Base-by-base conservation (phyloP, 2,797 vertebrate genomes). In the Hoplostethus mediterraneus region DNA sequence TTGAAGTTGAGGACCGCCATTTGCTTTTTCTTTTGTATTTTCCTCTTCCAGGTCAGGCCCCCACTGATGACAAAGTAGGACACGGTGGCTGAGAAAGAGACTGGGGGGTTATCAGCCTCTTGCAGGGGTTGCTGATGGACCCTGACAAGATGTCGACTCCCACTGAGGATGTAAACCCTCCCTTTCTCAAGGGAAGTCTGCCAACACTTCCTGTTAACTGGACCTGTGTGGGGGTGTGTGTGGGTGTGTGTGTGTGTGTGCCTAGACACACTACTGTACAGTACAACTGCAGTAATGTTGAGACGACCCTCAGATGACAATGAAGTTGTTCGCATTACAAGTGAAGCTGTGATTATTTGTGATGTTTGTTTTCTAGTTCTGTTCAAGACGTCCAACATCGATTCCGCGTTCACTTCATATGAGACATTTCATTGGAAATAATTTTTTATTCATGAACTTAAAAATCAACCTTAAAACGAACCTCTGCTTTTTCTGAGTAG, bases 71-170 rank as follows among this genome's bases (percentile, higher is more conserved):
- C 87, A 61, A 76, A 64, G 67, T 81, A 6, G 77, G 83, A 85
- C 84, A 53, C 70, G 80, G 58, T 55, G 79, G 81, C 77, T 57
- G 74, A 77, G 75, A 48, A 75, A 62, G 64, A 52, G 25, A 73
- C 88, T 79, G 2, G 30, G 47, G 28, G 82, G 79, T 85, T 80
- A 76, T 88, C 81, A 33, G 52, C 69, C 52, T 49, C 54, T 54
- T 70, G 73, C 80, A 79, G 81, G 76, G 38, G 55, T 73, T 1
- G 17, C 67, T 69, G 56, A 83, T 72, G 64, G 67, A 81, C 78
- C 77, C 81, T 78, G 79, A 81, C 79, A 78, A 86, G 44, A 79
- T 54, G 81, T 71, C 13, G 53, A 72, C 70, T 80, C 79, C 85
- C 68, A 75, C 68, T n/a, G 66, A 73, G 66, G 67, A 61, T 79